Base-by-base conservation (phyloP, 2,113 vertebrate species). In the Lamprotornis superbus region DNA sequence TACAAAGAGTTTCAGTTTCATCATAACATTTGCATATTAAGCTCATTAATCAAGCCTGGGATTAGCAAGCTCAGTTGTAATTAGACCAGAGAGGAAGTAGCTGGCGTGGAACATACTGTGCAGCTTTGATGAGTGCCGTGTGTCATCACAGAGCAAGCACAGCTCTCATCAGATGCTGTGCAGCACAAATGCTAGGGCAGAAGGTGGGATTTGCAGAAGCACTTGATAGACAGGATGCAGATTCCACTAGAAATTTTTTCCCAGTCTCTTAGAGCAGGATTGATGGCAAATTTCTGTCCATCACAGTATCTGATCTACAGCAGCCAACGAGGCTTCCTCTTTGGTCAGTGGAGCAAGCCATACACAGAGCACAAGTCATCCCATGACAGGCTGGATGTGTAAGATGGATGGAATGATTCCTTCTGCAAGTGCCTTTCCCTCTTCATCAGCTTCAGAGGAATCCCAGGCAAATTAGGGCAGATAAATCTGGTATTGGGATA, bases 1-100 rank as follows among this genome's bases (percentile, higher is more conserved):
- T 52, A 97, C 89, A 98, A 94, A 97, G 93, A 97, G 60, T 73
- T 93, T 97, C 92, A 96, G 84, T 95, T 93, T 91, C 94, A 93
- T 88, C 73, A 87, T 76, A 94, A 84, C 75, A 92, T 86, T 95
- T 94, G 79, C 90, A 93, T 92, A 93, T 96, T 90, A 93, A 87
- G 40, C 40, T 96, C 90, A 90, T 96, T 95, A 95, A 95, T 96
- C 93, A 96, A 89, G 86, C 68, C 83, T 60, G 60, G 39, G 63
- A 94, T 96, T 89, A 96, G 90, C 65, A 90, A 93, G 63, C 31
- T 83, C 76, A 14, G 56, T 82, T 93, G 84, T 90, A 97, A 97
- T 96, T 94, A 94, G 84, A 87, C 28, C 83, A 89, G 77, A 87
- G 85, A 82, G 89, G 84, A 95, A 95, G 91, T 89, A 64, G 81